Percentiles rank a stretch among this genome's conserved stretches.
Evolutionary conservation across 1,140 invertebrate species (phyloP).

Genomic region (Sipha flava): DNA sequence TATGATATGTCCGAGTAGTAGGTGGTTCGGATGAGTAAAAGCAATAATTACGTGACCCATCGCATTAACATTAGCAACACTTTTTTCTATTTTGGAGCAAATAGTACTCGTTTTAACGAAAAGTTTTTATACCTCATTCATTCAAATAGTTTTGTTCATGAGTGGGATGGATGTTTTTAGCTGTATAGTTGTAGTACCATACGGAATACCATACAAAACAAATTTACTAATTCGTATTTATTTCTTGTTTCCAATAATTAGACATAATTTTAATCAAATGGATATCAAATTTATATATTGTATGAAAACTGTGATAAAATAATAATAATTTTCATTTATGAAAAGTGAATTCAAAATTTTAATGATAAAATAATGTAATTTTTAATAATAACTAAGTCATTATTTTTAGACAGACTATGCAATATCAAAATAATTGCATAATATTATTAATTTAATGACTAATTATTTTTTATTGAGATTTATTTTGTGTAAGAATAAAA

Average conservation of each 20-base stretch:
- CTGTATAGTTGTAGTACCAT: not conserved
- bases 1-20: not conserved
- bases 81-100: not conserved
- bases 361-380: too few relatives aligned
- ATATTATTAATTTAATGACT: too few relatives aligned
- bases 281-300: too few relatives aligned
- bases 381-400: too few relatives aligned
- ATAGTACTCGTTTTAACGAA: not conserved
- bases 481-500: too few relatives aligned
- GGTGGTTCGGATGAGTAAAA: not conserved
- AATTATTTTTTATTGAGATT: too few relatives aligned
- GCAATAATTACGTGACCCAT: not conserved
- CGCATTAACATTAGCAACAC: not conserved
- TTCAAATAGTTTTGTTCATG: too few relatives aligned
- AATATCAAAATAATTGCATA: too few relatives aligned
- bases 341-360: too few relatives aligned
- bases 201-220: not conserved
- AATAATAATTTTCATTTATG: too few relatives aligned
- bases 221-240: not conserved
- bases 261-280: not conserved
- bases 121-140: not conserved
- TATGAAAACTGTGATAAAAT: too few relatives aligned
- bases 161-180: not conserved
- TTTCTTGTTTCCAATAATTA: not conserved
- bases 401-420: too few relatives aligned